Evolutionary conservation across 37 sponge, comb jelly and placozoan genomes (phyloP).

Genomic region (Corticium candelabrum): DNA sequence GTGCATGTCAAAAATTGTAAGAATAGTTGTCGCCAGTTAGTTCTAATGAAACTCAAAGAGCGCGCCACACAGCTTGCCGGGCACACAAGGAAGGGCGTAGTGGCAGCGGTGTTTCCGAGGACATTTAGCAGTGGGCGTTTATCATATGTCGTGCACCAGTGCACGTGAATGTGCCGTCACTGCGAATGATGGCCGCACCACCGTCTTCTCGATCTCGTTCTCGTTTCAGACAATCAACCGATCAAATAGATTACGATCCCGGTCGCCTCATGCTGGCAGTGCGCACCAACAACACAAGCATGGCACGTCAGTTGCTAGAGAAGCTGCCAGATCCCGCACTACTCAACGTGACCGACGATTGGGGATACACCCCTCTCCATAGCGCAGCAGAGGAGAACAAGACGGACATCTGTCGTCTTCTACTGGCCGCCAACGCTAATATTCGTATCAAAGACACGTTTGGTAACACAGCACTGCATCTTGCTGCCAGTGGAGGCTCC

Average conservation of each 20-base stretch:
- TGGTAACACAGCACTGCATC: not conserved
- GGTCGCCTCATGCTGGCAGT: not conserved
- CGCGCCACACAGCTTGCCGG: too few species aligned
- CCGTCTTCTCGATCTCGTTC: too few species aligned
- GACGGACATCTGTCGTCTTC: not conserved
- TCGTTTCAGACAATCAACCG: too few species aligned
- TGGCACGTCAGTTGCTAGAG: slow-evolving; percentile 3
- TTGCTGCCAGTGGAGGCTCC: not conserved
- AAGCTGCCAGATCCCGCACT: not conserved
- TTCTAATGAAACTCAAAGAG: too few species aligned
- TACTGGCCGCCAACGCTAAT: not conserved
- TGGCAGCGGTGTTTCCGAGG: too few species aligned
- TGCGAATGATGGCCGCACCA: too few species aligned
- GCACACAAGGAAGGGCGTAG: too few species aligned
- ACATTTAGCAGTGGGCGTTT: too few species aligned
- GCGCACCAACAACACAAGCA: not conserved
- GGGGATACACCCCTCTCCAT: not conserved
- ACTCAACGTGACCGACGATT: slow-evolving; percentile 1
- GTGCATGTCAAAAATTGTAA: too few species aligned
- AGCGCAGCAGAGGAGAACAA: not conserved
- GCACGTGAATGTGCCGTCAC: too few species aligned
- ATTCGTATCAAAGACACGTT: not conserved
- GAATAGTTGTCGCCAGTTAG: too few species aligned
- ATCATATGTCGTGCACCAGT: too few species aligned
- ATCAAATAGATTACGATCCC: not conserved